Conservation (phyloP, 2,888 invertebrate genomes). For the Agonum fuliginosum region DNA sequence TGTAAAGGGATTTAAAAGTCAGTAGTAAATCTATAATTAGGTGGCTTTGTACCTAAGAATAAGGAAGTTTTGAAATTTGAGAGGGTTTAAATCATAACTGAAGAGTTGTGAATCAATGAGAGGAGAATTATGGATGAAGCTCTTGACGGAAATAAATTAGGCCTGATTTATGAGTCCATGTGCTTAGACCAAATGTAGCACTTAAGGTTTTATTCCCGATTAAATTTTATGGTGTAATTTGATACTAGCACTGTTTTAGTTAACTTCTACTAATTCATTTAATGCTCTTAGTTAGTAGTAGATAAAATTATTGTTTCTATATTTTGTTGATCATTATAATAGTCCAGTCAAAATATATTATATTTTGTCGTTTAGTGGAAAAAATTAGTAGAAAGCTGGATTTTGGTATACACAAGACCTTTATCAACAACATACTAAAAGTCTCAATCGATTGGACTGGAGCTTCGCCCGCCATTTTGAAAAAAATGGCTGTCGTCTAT, state of each 20-base stretch:
- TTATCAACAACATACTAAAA: too few species aligned
- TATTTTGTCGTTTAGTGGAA: too few species aligned
- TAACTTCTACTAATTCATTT: not conserved
- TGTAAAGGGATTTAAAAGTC: slow-evolving; percentile 23
- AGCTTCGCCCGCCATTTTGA: too few species aligned
- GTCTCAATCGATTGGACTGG: too few species aligned
- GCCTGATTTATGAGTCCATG: slow-evolving; percentile 16
- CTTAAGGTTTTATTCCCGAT: not conserved
- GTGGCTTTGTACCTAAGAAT: slow-evolving; percentile 5
- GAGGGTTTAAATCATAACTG: slow-evolving; percentile 28
- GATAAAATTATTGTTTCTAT: too few species aligned
- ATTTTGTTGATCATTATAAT: too few species aligned
- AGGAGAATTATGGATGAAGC: not conserved
- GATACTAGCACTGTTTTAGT: not conserved
- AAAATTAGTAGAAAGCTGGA: too few species aligned
- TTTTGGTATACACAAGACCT: too few species aligned
- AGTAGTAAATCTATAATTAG: slow-evolving; percentile 34
- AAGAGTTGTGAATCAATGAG: slow-evolving; percentile 2
- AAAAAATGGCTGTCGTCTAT: too few species aligned
- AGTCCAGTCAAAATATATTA: too few species aligned
- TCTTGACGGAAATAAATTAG: slow-evolving; percentile 26
- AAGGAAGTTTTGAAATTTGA: slow-evolving; percentile 38
- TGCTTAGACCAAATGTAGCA: not conserved
- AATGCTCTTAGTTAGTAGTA: not conserved
- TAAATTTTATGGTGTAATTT: not conserved